Evolutionary conservation across 2,888 invertebrate species (phyloP).

Genomic region (Terebella lapidaria): DNA sequence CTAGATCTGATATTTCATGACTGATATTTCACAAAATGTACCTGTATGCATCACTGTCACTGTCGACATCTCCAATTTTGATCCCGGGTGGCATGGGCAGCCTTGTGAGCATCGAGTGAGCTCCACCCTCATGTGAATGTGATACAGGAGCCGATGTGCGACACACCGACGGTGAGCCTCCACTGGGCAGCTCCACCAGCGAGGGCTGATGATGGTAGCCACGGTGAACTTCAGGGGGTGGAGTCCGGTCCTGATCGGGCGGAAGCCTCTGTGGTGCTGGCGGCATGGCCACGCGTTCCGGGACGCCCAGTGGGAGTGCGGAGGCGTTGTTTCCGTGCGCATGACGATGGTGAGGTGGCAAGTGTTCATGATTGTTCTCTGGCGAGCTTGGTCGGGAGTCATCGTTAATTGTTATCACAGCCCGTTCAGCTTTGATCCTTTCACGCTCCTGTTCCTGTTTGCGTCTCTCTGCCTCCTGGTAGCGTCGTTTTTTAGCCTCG

Average conservation of each 20-base stretch:
- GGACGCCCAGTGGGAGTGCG: neutral
- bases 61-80: neutral
- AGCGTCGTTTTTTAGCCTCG: slow-evolving; percentile 51
- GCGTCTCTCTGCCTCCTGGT: slow-evolving; percentile 57
- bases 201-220: neutral
- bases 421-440: neutral
- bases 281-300: neutral
- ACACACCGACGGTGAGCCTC: neutral
- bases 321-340: neutral
- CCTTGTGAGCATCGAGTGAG: neutral
- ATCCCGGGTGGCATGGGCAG: slow-evolving; percentile 1
- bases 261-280: neutral
- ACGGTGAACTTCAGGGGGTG: neutral
- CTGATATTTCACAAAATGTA: neutral
- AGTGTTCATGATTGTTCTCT: neutral
- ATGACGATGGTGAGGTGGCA: neutral
- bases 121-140: neutral
- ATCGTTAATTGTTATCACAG: neutral
- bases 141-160: neutral
- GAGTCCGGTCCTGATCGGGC: neutral
- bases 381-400: neutral
- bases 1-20: neutral
- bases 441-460: neutral
- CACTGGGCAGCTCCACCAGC: neutral
- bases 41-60: neutral